phyloP scores from a whole-genome alignment of 2,888 invertebrate genomes.

The Lordiphosa andalusiaca region DNA sequence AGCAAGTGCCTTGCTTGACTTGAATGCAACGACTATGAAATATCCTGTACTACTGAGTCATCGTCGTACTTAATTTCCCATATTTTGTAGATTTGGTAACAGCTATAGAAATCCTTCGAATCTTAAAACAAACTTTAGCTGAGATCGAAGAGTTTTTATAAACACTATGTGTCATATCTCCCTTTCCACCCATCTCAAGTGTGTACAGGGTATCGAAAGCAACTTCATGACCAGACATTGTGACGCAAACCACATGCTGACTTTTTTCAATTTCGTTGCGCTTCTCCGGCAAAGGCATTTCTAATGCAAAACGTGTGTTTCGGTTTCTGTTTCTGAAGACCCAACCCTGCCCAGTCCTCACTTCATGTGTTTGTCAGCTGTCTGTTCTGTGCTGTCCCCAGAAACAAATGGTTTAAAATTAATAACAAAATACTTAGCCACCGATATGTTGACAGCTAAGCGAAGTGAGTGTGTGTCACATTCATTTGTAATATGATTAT shows the following conservation, averaged over 20 bases:
- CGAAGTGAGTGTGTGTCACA: slow-evolving; percentile 58
- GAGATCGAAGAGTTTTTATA: too few relatives aligned
- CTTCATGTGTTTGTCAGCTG: slow-evolving; percentile 62
- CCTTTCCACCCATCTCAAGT: too few relatives aligned
- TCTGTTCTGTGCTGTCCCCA: slow-evolving; percentile 25
- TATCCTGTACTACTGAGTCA: too few relatives aligned
- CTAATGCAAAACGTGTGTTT: slow-evolving; percentile 70
- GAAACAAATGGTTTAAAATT: slow-evolving; percentile 51
- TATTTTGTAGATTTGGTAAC: too few relatives aligned
- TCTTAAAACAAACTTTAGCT: too few relatives aligned
- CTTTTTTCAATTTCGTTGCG: slow-evolving; percentile 35
- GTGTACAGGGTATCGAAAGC: background rate
- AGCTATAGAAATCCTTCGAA: too few relatives aligned
- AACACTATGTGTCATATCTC: too few relatives aligned
- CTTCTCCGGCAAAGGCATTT: slow-evolving; percentile 44
- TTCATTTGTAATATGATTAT: slow-evolving; percentile 57
- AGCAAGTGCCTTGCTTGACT: too few relatives aligned
- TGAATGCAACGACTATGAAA: too few relatives aligned
- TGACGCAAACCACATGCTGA: slow-evolving; percentile 67
- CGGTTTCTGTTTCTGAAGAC: background rate
- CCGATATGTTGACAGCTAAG: slow-evolving; percentile 55
- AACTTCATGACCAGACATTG: slow-evolving; percentile 47
- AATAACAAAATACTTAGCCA: slow-evolving; percentile 50
- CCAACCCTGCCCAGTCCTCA: slow-evolving; percentile 34
- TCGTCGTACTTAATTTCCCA: too few relatives aligned